Percentiles rank a stretch among this genome's conserved stretches.
phyloP scores from a whole-genome alignment of 2,797 vertebrate genomes.

The Pipistrellus kuhlii region DNA sequence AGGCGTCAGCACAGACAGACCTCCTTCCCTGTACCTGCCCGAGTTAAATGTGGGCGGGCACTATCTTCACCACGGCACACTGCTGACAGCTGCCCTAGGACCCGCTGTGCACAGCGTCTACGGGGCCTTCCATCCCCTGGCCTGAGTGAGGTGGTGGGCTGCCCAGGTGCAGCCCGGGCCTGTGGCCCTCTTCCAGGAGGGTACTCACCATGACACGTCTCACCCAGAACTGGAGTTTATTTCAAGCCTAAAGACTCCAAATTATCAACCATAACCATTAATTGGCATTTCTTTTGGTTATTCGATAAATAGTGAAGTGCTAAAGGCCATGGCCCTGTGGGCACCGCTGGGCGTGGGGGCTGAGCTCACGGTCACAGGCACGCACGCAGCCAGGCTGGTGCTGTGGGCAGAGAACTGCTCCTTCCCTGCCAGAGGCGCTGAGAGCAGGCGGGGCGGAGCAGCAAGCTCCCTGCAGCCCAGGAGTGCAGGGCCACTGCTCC shows the following conservation, averaged over 20 bases:
- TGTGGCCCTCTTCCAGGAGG: constrained; percentile 78
- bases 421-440: background rate
- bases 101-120: too few relatives aligned
- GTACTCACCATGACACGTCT: constrained; percentile 58
- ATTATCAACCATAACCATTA: constrained; percentile 83
- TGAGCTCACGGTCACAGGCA: too few relatives aligned
- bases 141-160: constrained; percentile 50
- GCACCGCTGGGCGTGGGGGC: too few relatives aligned
- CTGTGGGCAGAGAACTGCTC: constrained; percentile 60
- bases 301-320: constrained; percentile 82
- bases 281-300: constrained; percentile 79
- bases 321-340: constrained; percentile 65
- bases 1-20: too few relatives aligned
- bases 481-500: too few relatives aligned
- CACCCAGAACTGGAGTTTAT: constrained; percentile 77
- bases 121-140: constrained; percentile 63
- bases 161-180: constrained; percentile 68
- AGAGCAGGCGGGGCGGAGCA: too few relatives aligned
- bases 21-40: too few relatives aligned
- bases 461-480: too few relatives aligned
- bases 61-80: too few relatives aligned
- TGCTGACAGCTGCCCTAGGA: too few relatives aligned
- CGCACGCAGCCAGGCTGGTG: constrained; percentile 59
- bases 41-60: too few relatives aligned
- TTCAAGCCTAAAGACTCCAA: constrained; percentile 73